Conservation (phyloP, 2,888 invertebrate genomes). For the Bellardia pandia region DNA sequence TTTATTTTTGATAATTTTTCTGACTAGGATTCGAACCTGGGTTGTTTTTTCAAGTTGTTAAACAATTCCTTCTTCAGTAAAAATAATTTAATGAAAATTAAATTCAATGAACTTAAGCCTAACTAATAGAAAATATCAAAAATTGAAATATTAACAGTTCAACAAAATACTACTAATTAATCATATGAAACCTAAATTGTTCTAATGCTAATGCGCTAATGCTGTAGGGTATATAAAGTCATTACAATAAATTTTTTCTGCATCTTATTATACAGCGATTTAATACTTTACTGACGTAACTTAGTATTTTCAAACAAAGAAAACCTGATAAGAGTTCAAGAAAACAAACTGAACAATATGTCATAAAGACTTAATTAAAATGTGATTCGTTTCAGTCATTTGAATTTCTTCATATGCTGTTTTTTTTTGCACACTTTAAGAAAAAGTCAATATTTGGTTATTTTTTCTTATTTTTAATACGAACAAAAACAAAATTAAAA, state of each 20-base stretch:
- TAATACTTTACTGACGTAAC: background rate
- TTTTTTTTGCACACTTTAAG: background rate
- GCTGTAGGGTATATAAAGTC: background rate
- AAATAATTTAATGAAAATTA: no score
- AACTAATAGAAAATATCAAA: no score
- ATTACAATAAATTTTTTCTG: background rate
- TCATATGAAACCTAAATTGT: background rate
- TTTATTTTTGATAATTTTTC: no score
- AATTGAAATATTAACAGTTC: no score
- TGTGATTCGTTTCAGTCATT: background rate
- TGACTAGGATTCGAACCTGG: no score
- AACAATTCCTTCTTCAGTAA: no score
- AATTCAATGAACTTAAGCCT: no score
- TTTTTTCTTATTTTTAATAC: background rate
- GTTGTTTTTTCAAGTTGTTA: no score
- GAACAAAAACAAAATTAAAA: background rate
- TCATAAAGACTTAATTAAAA: background rate
- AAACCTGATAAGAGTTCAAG: conserved; percentile 10
- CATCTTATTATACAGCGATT: background rate
- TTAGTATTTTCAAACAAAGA: background rate
- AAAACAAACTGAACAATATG: background rate
- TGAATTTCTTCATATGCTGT: background rate
- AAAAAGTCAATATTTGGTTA: background rate
- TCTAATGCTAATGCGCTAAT: background rate
- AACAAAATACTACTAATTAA: no score